phyloP scores from a whole-genome alignment of 2,888 invertebrate genomes.

The Zootermopsis nevadensis region DNA sequence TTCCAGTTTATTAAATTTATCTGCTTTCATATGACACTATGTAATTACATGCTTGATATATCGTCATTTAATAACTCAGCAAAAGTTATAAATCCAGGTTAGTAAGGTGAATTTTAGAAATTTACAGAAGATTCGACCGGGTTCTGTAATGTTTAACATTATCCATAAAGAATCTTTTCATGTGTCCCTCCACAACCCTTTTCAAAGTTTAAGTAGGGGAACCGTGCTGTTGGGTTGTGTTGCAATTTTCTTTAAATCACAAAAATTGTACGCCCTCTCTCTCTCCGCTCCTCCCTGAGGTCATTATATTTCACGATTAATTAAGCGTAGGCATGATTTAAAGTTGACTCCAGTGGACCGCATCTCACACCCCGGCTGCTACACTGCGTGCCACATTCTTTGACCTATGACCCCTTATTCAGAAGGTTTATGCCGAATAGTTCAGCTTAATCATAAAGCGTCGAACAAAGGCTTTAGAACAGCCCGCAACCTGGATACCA shows the following conservation, averaged over 20 bases:
- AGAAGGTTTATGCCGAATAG: background rate
- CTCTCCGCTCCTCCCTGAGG: constrained; percentile 24
- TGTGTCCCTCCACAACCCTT: background rate
- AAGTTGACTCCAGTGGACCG: background rate
- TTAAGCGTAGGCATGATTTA: constrained; percentile 41
- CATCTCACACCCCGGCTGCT: background rate
- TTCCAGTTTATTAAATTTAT: too few species aligned
- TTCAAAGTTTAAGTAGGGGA: background rate
- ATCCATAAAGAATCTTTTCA: background rate
- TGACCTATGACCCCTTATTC: background rate
- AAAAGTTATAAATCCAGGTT: too few species aligned
- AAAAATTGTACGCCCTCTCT: constrained; percentile 12
- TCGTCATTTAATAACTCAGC: too few species aligned
- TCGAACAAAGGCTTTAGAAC: too few species aligned
- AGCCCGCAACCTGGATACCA: too few species aligned
- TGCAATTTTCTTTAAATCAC: constrained; percentile 40
- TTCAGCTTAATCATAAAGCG: background rate
- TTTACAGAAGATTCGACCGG: background rate
- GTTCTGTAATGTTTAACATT: background rate
- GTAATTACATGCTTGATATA: too few species aligned
- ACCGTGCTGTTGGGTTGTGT: background rate
- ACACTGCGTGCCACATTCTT: background rate
- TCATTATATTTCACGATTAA: constrained; percentile 53
- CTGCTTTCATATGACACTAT: too few species aligned
- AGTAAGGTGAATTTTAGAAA: too few species aligned